phyloP scores from a whole-genome alignment of 2,797 vertebrate species.

The Microhierax caerulescens region DNA sequence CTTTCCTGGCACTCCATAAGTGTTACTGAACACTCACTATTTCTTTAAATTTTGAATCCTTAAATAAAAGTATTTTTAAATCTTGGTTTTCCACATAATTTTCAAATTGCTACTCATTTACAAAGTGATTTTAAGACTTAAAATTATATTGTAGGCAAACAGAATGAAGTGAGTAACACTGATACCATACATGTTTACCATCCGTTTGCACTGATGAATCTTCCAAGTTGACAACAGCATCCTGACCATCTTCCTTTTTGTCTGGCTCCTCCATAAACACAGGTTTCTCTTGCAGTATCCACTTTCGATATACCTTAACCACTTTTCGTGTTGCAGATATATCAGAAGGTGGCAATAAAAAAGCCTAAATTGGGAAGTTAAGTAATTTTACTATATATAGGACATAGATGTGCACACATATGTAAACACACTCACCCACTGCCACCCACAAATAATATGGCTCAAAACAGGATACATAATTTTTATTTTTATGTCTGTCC shows the following conservation, averaged over 20 bases:
- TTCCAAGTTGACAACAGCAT: slow-evolving; percentile 72
- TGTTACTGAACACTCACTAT: neutral
- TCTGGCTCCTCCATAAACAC: slow-evolving; percentile 94
- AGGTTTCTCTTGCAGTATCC: slow-evolving; percentile 93
- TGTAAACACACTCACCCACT: neutral
- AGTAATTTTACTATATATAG: neutral
- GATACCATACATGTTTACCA: slow-evolving; percentile 74
- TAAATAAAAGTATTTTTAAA: neutral
- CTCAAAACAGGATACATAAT: neutral
- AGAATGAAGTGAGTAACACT: neutral
- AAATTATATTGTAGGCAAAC: neutral
- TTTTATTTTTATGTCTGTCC: neutral
- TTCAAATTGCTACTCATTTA: neutral
- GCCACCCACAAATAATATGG: neutral
- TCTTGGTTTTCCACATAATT: neutral
- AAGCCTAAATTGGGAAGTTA: slow-evolving; percentile 80
- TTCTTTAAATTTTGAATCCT: neutral
- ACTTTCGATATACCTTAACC: slow-evolving; percentile 94
- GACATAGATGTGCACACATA: neutral
- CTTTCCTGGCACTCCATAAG: neutral
- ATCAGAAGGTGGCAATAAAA: slow-evolving; percentile 93
- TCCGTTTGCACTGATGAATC: slow-evolving; percentile 74
- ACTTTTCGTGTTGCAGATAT: slow-evolving; percentile 91
- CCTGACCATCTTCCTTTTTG: slow-evolving; percentile 75
- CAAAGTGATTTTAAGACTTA: neutral